phyloP scores from a whole-genome alignment of 2,888 invertebrate species.

The Meganola albula region DNA sequence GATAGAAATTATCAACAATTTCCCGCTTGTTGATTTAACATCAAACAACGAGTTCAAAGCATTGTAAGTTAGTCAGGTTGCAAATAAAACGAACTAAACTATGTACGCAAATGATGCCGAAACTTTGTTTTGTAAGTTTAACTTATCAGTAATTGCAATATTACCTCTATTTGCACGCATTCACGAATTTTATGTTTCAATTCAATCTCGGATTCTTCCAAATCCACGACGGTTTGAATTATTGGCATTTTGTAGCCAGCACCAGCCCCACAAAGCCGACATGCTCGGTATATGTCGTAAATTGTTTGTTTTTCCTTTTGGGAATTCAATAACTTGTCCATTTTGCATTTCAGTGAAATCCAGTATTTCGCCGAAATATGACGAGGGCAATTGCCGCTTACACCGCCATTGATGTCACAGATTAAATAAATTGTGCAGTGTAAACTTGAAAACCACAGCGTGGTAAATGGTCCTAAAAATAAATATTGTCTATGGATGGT shows the following conservation, averaged over 20 bases:
- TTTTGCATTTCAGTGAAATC: constrained; percentile 27
- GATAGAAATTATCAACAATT: no score
- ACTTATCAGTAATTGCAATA: no score
- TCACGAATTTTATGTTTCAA: constrained; percentile 63
- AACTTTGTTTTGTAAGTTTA: no score
- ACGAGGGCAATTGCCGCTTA: constrained; percentile 31
- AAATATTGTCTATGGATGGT: no score
- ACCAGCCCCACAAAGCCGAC: constrained; percentile 68
- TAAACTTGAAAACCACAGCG: no score
- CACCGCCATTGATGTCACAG: constrained; percentile 30
- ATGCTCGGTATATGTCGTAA: constrained; percentile 66
- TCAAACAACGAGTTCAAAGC: no score
- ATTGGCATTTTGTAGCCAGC: constrained; percentile 75
- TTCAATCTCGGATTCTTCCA: constrained; percentile 48
- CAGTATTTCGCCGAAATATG: constrained; percentile 9
- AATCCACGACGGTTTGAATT: constrained; percentile 54
- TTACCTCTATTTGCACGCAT: constrained; percentile 69
- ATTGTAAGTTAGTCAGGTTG: no score
- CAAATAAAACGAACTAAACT: no score
- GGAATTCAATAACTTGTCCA: constrained; percentile 41
- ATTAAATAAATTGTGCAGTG: no score
- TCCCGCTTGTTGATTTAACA: no score
- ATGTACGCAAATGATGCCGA: no score
- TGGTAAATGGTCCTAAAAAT: no score
- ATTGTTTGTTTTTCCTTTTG: constrained; percentile 54